A percentile compares a stretch with the other conserved stretches of the same genome.
phyloP scores from a whole-genome alignment of 1,140 invertebrate species.

The Zelostemma sp. region DNA sequence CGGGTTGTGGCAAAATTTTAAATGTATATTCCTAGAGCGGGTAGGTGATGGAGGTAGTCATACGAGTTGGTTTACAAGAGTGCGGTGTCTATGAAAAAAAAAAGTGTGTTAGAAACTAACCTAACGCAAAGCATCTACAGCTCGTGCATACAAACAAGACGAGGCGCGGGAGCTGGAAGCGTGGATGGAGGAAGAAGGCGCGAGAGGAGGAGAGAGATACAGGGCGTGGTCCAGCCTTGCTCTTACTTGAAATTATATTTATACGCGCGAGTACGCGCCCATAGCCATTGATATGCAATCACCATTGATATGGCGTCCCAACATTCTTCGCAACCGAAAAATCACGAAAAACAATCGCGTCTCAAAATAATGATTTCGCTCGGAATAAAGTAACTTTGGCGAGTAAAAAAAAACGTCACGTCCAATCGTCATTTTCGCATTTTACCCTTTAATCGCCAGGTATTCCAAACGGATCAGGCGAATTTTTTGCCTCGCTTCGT shows the following conservation, averaged over 20 bases:
- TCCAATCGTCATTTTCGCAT: slow-evolving; percentile 9
- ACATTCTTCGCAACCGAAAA: slow-evolving; percentile 9
- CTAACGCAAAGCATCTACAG: slow-evolving; percentile 51
- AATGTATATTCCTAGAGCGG: background rate
- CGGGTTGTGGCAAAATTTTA: slow-evolving; percentile 12
- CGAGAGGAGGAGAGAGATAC: slow-evolving; percentile 51
- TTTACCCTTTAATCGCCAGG: background rate
- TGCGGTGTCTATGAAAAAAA: slow-evolving; percentile 46
- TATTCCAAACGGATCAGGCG: background rate
- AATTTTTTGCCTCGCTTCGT: slow-evolving; percentile 20
- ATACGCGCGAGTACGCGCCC: slow-evolving; percentile 57
- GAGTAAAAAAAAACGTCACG: background rate
- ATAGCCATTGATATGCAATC: slow-evolving; percentile 62
- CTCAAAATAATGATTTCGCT: no score
- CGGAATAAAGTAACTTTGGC: background rate
- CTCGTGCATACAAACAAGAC: slow-evolving; percentile 42
- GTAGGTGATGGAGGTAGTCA: slow-evolving; percentile 1
- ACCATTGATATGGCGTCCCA: slow-evolving; percentile 44
- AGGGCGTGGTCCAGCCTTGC: slow-evolving; percentile 69
- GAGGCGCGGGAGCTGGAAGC: slow-evolving; percentile 31
- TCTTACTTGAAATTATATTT: slow-evolving; percentile 69
- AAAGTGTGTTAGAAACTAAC: slow-evolving; percentile 54
- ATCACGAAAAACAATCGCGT: background rate
- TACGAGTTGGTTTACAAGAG: slow-evolving; percentile 2
- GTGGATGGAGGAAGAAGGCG: slow-evolving; percentile 24